Evolutionary conservation across 2,888 invertebrate species (phyloP).

Genomic region (Phragmatobia fuliginosa): DNA sequence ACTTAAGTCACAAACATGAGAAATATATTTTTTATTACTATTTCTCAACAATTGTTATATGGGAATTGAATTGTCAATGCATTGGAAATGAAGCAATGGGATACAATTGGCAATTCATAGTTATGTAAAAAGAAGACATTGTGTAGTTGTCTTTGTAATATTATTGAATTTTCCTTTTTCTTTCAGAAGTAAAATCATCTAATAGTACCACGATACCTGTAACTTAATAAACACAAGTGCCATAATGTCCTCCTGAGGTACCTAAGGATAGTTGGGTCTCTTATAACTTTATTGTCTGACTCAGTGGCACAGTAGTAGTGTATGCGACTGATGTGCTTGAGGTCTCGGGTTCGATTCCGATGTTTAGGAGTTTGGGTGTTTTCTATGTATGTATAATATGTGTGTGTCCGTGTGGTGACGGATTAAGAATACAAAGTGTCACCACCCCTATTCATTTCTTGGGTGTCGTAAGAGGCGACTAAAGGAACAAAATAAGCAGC

Average conservation of each 20-base stretch:
- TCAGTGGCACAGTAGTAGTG: no score
- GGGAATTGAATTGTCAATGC: slow-evolving; percentile 39
- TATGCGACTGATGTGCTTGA: no score
- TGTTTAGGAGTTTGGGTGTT: no score
- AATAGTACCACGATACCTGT: neutral
- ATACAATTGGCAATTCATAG: slow-evolving; percentile 8
- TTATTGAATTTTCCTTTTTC: neutral
- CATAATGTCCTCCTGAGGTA: neutral
- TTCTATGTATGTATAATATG: no score
- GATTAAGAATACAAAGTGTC: no score
- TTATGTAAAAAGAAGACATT: slow-evolving; percentile 6
- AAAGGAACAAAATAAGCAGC: no score
- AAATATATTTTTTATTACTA: slow-evolving; percentile 23
- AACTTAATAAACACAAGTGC: neutral
- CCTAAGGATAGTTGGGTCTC: neutral
- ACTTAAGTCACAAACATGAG: slow-evolving; percentile 1
- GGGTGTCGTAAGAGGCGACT: no score
- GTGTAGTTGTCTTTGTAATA: neutral
- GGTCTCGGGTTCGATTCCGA: no score
- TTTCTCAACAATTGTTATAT: slow-evolving; percentile 47
- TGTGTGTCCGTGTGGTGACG: no score
- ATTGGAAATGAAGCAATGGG: slow-evolving; percentile 6
- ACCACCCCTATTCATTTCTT: no score
- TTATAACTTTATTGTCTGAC: no score
- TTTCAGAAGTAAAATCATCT: neutral